Conservation (phyloP, 2,113 vertebrate genomes). For the Aramus guarauna region DNA sequence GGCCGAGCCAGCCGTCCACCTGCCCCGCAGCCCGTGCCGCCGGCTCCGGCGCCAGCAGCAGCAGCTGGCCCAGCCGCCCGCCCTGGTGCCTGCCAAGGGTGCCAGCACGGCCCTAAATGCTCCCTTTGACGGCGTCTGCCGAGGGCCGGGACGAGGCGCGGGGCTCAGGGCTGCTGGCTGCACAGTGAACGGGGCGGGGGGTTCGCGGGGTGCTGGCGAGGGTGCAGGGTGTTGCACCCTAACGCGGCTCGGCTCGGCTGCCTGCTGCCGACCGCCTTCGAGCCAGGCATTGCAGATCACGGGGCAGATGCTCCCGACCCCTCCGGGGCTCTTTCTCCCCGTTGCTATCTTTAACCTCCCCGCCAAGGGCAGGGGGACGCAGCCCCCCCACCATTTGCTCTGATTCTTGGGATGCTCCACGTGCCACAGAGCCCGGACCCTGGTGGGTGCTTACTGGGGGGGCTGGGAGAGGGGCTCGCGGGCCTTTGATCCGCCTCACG, state of each 20-base stretch:
- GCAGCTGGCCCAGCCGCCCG: slow-evolving; percentile 18
- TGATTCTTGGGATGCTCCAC: slow-evolving; percentile 28
- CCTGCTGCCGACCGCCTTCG: neutral
- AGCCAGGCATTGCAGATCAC: accelerated
- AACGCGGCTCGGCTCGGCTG: accelerated
- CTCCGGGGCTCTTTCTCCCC: neutral
- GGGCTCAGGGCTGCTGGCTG: neutral
- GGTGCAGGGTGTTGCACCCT: neutral
- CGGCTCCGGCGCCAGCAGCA: slow-evolving; percentile 20
- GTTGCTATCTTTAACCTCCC: neutral
- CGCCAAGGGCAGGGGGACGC: accelerated
- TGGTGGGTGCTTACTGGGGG: accelerated
- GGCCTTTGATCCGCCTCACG: neutral
- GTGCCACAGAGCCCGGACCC: neutral
- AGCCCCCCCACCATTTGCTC: slow-evolving; percentile 17
- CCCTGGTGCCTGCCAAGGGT: slow-evolving; percentile 17
- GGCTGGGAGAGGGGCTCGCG: neutral
- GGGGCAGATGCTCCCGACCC: neutral
- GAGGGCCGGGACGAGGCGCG: accelerated
- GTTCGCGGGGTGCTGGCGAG: neutral
- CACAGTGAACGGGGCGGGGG: accelerated
- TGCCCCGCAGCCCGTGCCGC: neutral
- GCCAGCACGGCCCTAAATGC: slow-evolving; percentile 20
- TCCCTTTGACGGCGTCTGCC: neutral
- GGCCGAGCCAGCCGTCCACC: slow-evolving; percentile 31